Evolutionary conservation across 1,140 invertebrate genomes (phyloP).

Genomic region (Pseudomyrmex concolor): DNA sequence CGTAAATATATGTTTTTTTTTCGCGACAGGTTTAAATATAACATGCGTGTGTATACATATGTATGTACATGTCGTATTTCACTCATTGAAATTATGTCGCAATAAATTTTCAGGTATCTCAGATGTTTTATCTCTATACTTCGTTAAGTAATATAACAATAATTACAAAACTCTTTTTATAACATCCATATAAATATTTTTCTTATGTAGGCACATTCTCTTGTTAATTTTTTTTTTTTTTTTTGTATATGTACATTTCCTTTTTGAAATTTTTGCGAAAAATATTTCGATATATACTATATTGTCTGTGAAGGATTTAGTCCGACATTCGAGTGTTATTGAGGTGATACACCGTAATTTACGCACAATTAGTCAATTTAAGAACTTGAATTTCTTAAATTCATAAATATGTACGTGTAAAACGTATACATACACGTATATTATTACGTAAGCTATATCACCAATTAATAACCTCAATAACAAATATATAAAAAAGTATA

Average conservation of each 20-base stretch:
- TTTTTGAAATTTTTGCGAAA: constrained; percentile 10
- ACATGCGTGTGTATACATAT: constrained; percentile 29
- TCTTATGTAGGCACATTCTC: constrained; percentile 74
- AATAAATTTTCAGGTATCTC: constrained; percentile 69
- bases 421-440: too few species aligned
- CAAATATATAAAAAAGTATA: constrained; percentile 20
- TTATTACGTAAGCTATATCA: too few species aligned
- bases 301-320: constrained; percentile 61
- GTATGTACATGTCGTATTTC: constrained; percentile 40
- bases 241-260: constrained; percentile 66
- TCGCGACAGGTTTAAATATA: constrained; percentile 55
- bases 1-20: constrained; percentile 50
- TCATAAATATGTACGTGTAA: too few species aligned
- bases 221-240: too few species aligned
- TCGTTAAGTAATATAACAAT: constrained; percentile 53
- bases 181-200: constrained; percentile 73
- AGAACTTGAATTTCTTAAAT: background rate
- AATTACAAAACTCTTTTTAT: constrained; percentile 74
- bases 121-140: constrained; percentile 46
- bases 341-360: background rate
- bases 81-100: constrained; percentile 53
- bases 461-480: background rate
- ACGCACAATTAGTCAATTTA: background rate
- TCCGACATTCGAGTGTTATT: constrained; percentile 31
- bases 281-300: constrained; percentile 5